phyloP scores from a whole-genome alignment of 2,888 invertebrate species.

The Dryobota labecula region DNA sequence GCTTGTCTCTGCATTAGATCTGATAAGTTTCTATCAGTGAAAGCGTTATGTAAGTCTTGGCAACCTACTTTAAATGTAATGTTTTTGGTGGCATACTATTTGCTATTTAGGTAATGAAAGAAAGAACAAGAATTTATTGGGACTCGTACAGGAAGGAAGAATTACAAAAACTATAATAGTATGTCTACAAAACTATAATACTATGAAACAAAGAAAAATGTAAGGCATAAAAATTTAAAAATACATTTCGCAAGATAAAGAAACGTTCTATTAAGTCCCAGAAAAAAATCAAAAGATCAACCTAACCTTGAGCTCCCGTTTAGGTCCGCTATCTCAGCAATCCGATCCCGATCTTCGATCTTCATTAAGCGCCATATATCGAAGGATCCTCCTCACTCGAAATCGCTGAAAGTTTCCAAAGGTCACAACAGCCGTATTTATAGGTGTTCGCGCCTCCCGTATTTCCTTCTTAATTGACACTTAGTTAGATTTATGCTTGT shows the following conservation, averaged over 20 bases:
- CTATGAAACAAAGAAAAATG: no score
- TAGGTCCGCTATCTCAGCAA: constrained; percentile 43
- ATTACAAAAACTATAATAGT: no score
- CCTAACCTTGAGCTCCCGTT: not conserved
- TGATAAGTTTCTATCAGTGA: no score
- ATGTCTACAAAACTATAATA: no score
- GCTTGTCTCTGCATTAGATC: no score
- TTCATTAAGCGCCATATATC: constrained; percentile 60
- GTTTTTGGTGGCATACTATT: no score
- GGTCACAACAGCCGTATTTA: constrained; percentile 70
- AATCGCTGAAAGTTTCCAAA: constrained; percentile 63
- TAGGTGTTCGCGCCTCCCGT: constrained; percentile 71
- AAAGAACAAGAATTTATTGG: no score
- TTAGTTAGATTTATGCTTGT: constrained; percentile 77
- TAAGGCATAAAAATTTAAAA: no score
- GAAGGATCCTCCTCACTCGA: constrained; percentile 31
- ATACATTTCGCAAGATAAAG: not conserved
- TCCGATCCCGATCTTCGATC: constrained; percentile 46
- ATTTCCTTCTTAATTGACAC: constrained; percentile 80
- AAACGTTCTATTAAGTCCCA: not conserved
- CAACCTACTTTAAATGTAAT: no score
- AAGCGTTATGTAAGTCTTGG: no score
- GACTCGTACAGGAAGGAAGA: no score
- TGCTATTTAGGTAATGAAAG: no score
- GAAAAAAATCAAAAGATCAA: constrained; percentile 13